Base-by-base conservation (phyloP, 2,113 vertebrate species). In the Herpetotheres cachinnans region DNA sequence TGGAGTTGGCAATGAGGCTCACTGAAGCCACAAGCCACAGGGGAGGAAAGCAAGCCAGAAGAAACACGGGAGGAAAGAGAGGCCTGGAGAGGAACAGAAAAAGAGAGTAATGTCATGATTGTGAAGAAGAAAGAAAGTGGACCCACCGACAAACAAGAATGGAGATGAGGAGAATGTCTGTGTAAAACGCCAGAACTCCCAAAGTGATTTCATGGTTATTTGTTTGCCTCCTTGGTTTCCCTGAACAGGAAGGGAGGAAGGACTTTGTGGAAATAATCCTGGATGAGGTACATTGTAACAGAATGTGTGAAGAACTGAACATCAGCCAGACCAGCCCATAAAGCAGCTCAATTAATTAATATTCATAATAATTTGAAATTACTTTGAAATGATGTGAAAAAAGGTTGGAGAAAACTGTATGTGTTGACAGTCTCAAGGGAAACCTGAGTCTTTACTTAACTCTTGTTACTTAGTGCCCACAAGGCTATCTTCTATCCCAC, bases 341-440 rank as follows among this genome's bases (percentile, higher is more conserved):
- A 88, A 81, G 34, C 15, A 38, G 32, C 32, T 88, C 76, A 73
- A 36, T 82, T 89, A 87, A 90, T 46, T 88, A 77, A 70, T 83
- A 70, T 46, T 72, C 71, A 66, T 66, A 65, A 82, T 54, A 0
- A 66, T 78, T 83, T 74, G 9, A 65, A 94, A 93, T 80, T 80
- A 50, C 85, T 97, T 92, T 72, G 20, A 90, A 95, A 81, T 74
- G 54, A 70, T 50, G 32, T 72, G 74, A 36, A 88, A 92, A 84
- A 90, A 56, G 10, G 40, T 40, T 85, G 52, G 49, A 54, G 44
- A 82, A 71, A 93, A 82, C 16, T 0, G 0, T 61, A 36, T 1
- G 2, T 94, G 67, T 92, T 89, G 85, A 88, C 78, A 94, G 78
- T 76, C 92, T 96, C 79, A 88, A 90, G 63, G 71, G 69, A 82